Conservation (phyloP, 2,797 vertebrate genomes). For the Catamblyrhynchus diadema region DNA sequence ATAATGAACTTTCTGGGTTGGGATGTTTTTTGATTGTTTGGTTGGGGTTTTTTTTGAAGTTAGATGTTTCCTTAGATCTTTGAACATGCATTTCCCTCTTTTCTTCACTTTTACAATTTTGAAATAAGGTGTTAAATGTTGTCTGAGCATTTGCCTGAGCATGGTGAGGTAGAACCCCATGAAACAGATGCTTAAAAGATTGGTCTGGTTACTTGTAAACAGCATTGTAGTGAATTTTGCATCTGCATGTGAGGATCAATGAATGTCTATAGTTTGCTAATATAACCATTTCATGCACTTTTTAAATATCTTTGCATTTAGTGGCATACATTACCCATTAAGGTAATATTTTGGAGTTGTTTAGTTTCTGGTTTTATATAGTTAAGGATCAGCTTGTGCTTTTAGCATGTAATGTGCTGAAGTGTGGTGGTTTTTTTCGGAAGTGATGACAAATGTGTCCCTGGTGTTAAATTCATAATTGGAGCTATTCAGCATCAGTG, state of each 20-base stretch:
- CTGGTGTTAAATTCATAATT: constrained; percentile 19
- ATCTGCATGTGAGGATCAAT: not conserved
- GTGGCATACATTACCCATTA: not conserved
- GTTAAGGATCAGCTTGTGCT: constrained; percentile 20
- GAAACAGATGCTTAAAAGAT: not conserved
- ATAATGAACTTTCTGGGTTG: not conserved
- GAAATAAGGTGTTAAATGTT: not conserved
- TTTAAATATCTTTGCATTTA: not conserved
- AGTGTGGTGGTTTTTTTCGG: not conserved
- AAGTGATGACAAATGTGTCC: constrained; percentile 28
- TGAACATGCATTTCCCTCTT: not conserved
- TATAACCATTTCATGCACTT: not conserved
- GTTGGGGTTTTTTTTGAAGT: not conserved
- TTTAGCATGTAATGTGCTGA: constrained; percentile 32
- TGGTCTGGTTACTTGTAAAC: not conserved
- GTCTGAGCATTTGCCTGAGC: not conserved
- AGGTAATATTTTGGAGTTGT: not conserved
- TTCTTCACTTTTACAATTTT: not conserved
- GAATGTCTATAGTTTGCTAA: not conserved
- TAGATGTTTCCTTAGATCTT: not conserved
- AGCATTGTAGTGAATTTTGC: not conserved
- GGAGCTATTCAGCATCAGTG: constrained; percentile 7
- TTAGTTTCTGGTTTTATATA: not conserved
- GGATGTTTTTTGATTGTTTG: not conserved
- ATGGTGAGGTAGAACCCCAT: not conserved